These are phyloP conservation scores for Drosophila dives DNA, from an alignment of 2,888 invertebrate genomes.

Conservation along the genomic window DNA sequence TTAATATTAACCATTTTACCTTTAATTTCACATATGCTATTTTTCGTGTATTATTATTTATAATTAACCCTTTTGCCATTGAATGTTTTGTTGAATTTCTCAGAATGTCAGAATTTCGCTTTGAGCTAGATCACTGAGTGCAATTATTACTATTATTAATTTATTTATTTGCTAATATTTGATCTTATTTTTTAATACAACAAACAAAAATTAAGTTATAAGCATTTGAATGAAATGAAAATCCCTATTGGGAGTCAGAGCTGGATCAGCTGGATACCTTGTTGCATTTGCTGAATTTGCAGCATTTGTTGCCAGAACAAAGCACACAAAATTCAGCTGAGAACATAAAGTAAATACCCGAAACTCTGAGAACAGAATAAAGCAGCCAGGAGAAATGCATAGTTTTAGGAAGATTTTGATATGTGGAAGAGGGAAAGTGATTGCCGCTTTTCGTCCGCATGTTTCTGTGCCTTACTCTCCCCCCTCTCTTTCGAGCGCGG, in stretches of 20 bases:
- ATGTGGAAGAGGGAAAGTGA: constrained; percentile 1
- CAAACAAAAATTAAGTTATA: neutral
- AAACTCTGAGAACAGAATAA: neutral
- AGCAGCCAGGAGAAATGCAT: neutral
- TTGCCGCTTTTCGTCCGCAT: neutral
- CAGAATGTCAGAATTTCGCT: neutral
- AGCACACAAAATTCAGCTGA: neutral
- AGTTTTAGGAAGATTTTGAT: neutral
- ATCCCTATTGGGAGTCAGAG: neutral
- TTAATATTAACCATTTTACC: neutral
- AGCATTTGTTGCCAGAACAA: neutral
- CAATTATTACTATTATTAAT: neutral
- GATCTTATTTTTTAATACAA: neutral
- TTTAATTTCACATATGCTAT: neutral
- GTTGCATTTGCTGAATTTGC: constrained; percentile 1
- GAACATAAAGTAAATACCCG: neutral
- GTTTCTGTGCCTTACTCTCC: neutral
- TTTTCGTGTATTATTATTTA: neutral
- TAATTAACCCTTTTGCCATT: neutral
- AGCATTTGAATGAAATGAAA: neutral
- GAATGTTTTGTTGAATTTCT: neutral
- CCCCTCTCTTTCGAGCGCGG: neutral
- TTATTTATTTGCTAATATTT: neutral
- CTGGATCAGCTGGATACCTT: constrained; percentile 1
- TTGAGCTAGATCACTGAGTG: neutral